Percentiles rank a stretch among this genome's conserved stretches.
Evolutionary conservation across 2,888 invertebrate genomes (phyloP).

Genomic region (Globia sparganii): DNA sequence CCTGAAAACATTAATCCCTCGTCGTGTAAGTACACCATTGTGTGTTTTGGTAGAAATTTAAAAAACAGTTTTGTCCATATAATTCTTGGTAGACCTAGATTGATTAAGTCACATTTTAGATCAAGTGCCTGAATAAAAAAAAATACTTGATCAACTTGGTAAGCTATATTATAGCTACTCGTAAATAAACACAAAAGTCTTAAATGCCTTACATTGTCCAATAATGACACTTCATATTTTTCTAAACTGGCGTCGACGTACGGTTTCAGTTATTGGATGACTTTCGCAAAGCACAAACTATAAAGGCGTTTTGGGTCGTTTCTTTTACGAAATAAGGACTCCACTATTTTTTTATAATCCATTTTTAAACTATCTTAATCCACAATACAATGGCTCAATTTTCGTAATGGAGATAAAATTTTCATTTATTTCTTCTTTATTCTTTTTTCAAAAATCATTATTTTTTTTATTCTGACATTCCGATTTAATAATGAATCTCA

Average conservation of each 20-base stretch:
- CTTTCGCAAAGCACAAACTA: constrained; percentile 10
- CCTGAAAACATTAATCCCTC: too few relatives aligned
- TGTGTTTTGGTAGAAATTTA: too few relatives aligned
- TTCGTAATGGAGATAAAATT: constrained; percentile 8
- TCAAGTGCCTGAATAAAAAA: too few relatives aligned
- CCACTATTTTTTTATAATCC: constrained; percentile 6
- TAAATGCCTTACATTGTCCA: constrained; percentile 6
- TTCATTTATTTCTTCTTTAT: constrained; percentile 1
- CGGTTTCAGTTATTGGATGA: constrained; percentile 6
- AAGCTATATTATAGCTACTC: constrained; percentile 1
- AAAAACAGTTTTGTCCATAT: too few relatives aligned
- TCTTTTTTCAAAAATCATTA: too few relatives aligned
- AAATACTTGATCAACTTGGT: too few relatives aligned
- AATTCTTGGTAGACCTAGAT: too few relatives aligned
- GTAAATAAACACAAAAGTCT: constrained; percentile 11
- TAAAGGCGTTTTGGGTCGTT: constrained; percentile 3
- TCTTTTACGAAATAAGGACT: constrained; percentile 11
- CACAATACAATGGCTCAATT: constrained; percentile 8
- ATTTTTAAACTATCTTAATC: constrained; percentile 11
- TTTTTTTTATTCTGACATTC: too few relatives aligned
- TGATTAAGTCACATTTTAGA: too few relatives aligned
- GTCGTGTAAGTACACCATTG: too few relatives aligned
- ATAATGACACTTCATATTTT: too few relatives aligned
- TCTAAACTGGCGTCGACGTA: not conserved
- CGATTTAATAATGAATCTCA: not conserved